These are phyloP conservation scores for Tetragnatha montana DNA, from an alignment of 2,888 invertebrate genomes.

Conservation along the genomic window DNA sequence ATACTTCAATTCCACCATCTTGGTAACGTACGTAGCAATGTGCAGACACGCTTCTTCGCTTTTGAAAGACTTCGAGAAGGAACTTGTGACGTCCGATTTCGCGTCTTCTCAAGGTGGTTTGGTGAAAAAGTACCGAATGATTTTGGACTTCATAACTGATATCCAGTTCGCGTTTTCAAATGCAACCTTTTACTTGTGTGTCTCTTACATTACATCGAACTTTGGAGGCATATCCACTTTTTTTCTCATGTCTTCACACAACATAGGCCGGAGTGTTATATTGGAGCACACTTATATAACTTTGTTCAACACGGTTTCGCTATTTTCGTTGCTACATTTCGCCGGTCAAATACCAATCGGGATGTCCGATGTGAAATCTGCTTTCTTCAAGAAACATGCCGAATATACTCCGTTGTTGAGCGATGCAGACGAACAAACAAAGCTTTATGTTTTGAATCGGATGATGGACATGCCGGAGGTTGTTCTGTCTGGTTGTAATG, in stretches of 20 bases:
- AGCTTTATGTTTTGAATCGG: not conserved
- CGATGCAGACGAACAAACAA: not conserved
- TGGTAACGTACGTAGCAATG: not conserved
- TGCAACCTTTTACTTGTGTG: not conserved
- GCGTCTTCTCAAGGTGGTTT: not conserved
- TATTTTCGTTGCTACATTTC: not conserved
- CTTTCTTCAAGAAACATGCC: not conserved
- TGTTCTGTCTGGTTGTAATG: not conserved
- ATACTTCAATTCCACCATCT: no score
- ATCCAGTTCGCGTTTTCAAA: not conserved
- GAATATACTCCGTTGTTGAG: not conserved
- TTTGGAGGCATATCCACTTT: not conserved
- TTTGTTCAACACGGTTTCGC: not conserved
- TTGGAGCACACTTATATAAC: not conserved
- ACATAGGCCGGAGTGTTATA: not conserved
- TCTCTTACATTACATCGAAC: not conserved
- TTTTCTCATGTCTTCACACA: no score
- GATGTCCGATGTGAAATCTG: not conserved
- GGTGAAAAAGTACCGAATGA: not conserved
- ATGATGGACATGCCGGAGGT: not conserved
- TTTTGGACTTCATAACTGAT: not conserved
- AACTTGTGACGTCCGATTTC: not conserved
- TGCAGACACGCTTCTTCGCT: not conserved
- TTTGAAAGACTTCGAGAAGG: not conserved
- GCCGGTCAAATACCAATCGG: not conserved